Conservation (phyloP, 2,888 invertebrate genomes). For the Ormyrus nitidulus region DNA sequence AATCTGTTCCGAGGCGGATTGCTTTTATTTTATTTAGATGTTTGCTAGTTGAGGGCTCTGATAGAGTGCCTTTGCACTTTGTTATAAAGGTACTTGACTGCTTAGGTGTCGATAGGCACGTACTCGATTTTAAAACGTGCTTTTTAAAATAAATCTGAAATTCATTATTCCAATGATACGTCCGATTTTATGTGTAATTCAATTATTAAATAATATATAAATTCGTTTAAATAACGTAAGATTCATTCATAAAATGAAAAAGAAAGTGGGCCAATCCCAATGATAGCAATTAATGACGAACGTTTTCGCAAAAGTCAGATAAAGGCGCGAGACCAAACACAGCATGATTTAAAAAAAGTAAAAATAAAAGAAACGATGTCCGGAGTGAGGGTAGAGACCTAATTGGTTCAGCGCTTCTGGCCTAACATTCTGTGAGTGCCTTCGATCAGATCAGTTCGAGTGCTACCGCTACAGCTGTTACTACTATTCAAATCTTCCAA, state of each 20-base stretch:
- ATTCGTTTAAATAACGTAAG: too few species aligned
- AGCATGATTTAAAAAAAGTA: neutral
- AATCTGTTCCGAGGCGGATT: slow-evolving; percentile 19
- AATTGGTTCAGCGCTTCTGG: neutral
- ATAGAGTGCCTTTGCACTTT: too few species aligned
- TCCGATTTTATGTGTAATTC: neutral
- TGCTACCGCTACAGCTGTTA: neutral
- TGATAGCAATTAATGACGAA: neutral
- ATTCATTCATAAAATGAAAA: too few species aligned
- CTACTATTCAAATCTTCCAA: neutral
- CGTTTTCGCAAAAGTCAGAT: slow-evolving; percentile 26
- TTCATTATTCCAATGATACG: too few species aligned
- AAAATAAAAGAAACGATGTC: neutral
- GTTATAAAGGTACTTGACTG: neutral
- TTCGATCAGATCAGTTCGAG: slow-evolving; percentile 12
- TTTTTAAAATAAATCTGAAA: too few species aligned
- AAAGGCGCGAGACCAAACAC: neutral
- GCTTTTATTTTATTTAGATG: slow-evolving; percentile 5
- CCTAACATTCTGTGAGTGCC: slow-evolving; percentile 2
- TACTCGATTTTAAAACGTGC: too few species aligned
- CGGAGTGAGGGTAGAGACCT: slow-evolving; percentile 7
- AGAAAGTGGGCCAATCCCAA: neutral
- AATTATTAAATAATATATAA: neutral
- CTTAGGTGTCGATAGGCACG: neutral
- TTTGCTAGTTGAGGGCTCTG: too few species aligned